These are phyloP conservation scores for Zaprionus nigranus DNA, from an alignment of 1,140 invertebrate species.

Conservation along the genomic window DNA sequence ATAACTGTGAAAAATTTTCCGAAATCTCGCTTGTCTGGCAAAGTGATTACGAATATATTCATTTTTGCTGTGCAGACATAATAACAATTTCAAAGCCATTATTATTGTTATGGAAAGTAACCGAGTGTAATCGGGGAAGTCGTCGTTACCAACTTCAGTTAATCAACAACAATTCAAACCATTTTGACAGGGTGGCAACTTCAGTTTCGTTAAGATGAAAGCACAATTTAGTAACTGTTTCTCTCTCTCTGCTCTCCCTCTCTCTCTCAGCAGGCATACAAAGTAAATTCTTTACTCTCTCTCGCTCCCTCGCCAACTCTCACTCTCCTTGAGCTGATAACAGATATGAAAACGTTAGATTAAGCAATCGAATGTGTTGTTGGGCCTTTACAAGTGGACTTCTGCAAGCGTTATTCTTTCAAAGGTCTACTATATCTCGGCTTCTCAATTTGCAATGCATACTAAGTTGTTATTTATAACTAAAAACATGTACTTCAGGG, in stretches of 20 bases:
- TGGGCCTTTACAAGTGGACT: neutral
- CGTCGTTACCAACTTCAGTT: neutral
- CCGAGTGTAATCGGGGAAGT: neutral
- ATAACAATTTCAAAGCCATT: neutral
- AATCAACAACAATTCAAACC: conserved; percentile 5
- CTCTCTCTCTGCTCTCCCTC: neutral
- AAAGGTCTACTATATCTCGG: neutral
- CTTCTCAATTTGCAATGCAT: neutral
- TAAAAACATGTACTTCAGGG: neutral
- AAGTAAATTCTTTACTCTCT: conserved; percentile 5
- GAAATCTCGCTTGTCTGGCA: neutral
- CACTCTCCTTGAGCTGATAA: conserved; percentile 12
- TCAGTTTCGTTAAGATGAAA: conserved; percentile 12
- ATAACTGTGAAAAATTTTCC: conserved; percentile 2
- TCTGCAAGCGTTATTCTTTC: neutral
- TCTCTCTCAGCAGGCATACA: neutral
- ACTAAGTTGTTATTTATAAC: neutral
- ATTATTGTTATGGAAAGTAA: neutral
- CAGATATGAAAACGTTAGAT: conserved; percentile 21
- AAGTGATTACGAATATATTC: neutral
- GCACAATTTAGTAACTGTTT: neutral
- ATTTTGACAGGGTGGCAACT: conserved; percentile 32
- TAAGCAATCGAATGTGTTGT: neutral
- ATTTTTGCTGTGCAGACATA: neutral
- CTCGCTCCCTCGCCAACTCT: neutral